Conservation (phyloP, 2,888 invertebrate species). For the Danaus chrysippus region DNA sequence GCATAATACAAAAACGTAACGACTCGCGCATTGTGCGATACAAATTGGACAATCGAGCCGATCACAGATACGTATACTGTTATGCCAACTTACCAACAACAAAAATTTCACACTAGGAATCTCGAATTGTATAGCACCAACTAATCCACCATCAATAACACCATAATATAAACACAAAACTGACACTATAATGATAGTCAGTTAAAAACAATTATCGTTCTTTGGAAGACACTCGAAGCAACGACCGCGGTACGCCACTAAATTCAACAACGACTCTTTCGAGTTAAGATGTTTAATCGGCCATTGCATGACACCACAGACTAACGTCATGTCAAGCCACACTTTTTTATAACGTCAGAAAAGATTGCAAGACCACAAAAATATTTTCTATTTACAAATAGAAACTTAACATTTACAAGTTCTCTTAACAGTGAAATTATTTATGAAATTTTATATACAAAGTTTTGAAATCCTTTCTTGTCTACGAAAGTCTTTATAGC, state of each 20-base stretch:
- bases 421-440: no score
- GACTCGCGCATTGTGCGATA: conserved; percentile 30
- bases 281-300: conserved; percentile 38
- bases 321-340: conserved; percentile 23
- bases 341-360: not conserved
- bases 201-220: conserved; percentile 38
- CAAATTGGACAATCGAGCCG: conserved; percentile 28
- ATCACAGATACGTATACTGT: conserved; percentile 25
- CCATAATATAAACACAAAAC: conserved; percentile 40
- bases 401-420: no score
- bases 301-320: conserved; percentile 43
- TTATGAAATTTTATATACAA: no score
- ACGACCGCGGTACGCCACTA: conserved; percentile 40
- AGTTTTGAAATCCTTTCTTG: no score
- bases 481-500: no score
- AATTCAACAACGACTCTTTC: conserved; percentile 32
- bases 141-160: conserved; percentile 42
- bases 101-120: conserved; percentile 47
- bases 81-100: conserved; percentile 60
- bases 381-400: conserved; percentile 6
- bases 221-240: conserved; percentile 39
- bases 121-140: conserved; percentile 48
- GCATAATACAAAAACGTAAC: conserved; percentile 24
- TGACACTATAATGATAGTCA: conserved; percentile 37
- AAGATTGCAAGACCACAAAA: not conserved